Evolutionary conservation across 2,888 invertebrate genomes (phyloP), one percentile per base, ranked within the genome.

Genomic region (Drosophila yooni): DNA sequence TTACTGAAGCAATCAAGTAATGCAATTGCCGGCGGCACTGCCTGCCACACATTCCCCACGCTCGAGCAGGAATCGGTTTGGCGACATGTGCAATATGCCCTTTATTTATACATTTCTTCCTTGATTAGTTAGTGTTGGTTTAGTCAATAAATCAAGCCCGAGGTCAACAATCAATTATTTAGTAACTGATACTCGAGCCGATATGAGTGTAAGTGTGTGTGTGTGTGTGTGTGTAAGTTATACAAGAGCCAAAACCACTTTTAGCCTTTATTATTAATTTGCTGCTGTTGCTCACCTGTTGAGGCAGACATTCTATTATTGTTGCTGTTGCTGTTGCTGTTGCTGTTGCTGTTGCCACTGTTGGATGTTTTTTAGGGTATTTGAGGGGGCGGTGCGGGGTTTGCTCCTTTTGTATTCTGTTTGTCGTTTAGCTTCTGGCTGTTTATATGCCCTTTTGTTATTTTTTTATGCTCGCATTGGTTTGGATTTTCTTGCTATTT

Each of bases 81-180:
- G 60, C 25, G 50, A 54, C 70, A 61, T 68, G 57, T 74, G 74
- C 67, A 78, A 64, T 34, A 34, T 57, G 56, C 38, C 56, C 13
- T 52, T 65, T 53, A 34, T 29, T 27, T 38, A 51, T 63, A 38
- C 38, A 56, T 58, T 53, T 36, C 18, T n/a, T 38, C 0, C 27
- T 15, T 10, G 7, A 1, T 13, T 36, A 48, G 53, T 59, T 59
- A 54, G 58, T 62, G 36, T 53, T 69, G 54, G 59, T 61, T 75
- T 77, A 65, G 82, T 78, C 83, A 83, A 84, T 84, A 84, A 84
- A 77, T 82, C 81, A 77, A 80, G 78, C 82, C 77, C 81, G 79
- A 82, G 84, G 84, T 71, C 87, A 77, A 59, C 40, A 72, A 81
- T 85, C 82, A 86, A 84, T 86, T 87, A 87, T 86, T 86, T 56